A percentile compares a stretch with the other conserved stretches of the same genome.
These are phyloP conservation scores for Haliaeetus leucogaster DNA, from an alignment of 2,113 vertebrate species.

Conservation along the genomic window DNA sequence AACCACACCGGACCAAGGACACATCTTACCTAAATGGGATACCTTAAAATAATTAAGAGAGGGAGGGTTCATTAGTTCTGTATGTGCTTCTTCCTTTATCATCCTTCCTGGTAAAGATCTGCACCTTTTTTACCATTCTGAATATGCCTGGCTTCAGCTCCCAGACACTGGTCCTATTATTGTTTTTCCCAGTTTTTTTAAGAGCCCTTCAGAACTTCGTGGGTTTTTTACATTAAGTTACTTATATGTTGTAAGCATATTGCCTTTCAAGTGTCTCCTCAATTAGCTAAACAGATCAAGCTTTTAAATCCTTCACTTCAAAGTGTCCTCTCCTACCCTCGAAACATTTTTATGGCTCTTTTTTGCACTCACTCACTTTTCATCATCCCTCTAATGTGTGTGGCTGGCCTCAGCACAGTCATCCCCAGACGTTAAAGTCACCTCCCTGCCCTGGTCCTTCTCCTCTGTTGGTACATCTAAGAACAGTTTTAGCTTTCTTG, in stretches of 20 bases:
- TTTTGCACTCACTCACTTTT: neutral
- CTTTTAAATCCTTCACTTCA: conserved; percentile 11
- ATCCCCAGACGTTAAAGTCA: neutral
- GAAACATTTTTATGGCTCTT: conserved; percentile 23
- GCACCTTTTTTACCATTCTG: neutral
- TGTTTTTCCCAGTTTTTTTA: neutral
- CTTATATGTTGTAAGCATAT: neutral
- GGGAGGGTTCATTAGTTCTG: neutral
- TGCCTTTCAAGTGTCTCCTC: conserved; percentile 4
- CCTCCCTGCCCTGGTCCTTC: neutral
- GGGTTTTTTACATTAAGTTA: neutral
- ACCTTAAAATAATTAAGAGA: neutral
- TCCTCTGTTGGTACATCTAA: neutral
- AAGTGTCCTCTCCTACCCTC: neutral
- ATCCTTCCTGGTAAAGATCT: neutral
- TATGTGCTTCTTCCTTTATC: neutral
- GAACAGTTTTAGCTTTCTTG: neutral
- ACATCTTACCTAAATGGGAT: neutral
- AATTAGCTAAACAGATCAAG: conserved; percentile 19
- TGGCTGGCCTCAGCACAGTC: neutral
- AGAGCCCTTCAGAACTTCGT: neutral
- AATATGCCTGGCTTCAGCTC: neutral
- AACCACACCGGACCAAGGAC: neutral
- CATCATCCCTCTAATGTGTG: neutral
- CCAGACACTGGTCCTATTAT: neutral